phyloP scores from a whole-genome alignment of 2,113 vertebrate genomes.

The Felis catus region F.catus_Fca126_mat1.0 CM031423.1:77138501-77139000 shows the following conservation, averaged over 20 bases:
- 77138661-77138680: too few species aligned
- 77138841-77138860: too few species aligned
- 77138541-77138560: background rate
- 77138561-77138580: background rate
- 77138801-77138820: too few species aligned
- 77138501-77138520: background rate
- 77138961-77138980: background rate
- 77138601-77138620: background rate
- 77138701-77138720: too few species aligned
- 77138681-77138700: too few species aligned
- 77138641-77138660: background rate
- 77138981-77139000: background rate
- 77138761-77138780: too few species aligned
- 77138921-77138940: background rate
- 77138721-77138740: rapidly evolving
- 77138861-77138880: background rate
- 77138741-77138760: too few species aligned
- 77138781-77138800: too few species aligned
- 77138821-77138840: too few species aligned
- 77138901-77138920: background rate
- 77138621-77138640: background rate
- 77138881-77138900: background rate
- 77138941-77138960: background rate
- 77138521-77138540: background rate
- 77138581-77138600: background rate